Conservation (phyloP, 2,888 invertebrate species). For the Lepidocyrtinus sp. region DNA sequence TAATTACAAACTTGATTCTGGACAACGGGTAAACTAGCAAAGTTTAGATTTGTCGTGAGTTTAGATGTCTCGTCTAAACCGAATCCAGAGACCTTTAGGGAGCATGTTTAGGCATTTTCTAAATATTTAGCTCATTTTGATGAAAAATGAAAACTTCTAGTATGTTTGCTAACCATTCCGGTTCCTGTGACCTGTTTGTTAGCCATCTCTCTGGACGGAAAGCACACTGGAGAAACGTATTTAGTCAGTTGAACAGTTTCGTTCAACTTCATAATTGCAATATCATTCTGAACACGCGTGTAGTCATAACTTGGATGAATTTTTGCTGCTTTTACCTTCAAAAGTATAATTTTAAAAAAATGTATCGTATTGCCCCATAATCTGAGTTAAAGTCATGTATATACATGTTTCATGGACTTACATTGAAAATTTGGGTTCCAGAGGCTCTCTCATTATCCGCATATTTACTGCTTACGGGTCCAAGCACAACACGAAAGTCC, state of each 20-base stretch:
- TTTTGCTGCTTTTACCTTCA: constrained; percentile 58
- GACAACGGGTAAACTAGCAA: constrained; percentile 53
- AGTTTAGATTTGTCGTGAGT: constrained; percentile 50
- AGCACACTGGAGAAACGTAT: constrained; percentile 56
- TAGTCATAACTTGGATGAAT: constrained; percentile 63
- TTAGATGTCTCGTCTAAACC: constrained; percentile 59
- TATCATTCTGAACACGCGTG: constrained; percentile 60
- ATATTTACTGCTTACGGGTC: constrained; percentile 58
- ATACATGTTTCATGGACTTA: too few species aligned
- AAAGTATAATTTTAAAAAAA: not conserved
- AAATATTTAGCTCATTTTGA: not conserved
- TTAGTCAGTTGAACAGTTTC: constrained; percentile 42
- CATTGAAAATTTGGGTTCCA: constrained; percentile 56
- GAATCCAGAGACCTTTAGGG: constrained; percentile 58
- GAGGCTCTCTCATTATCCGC: constrained; percentile 35
- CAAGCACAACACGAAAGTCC: constrained; percentile 62
- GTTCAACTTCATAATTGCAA: constrained; percentile 58
- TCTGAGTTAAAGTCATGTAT: not conserved
- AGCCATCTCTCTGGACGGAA: constrained; percentile 61
- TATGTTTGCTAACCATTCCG: constrained; percentile 48
- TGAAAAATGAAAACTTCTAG: not conserved
- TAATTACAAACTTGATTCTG: constrained; percentile 53
- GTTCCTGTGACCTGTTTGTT: constrained; percentile 61
- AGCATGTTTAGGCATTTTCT: not conserved
- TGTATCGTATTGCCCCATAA: not conserved